phyloP scores from a whole-genome alignment of 2,888 invertebrate genomes.

The Heliconius erato region DNA sequence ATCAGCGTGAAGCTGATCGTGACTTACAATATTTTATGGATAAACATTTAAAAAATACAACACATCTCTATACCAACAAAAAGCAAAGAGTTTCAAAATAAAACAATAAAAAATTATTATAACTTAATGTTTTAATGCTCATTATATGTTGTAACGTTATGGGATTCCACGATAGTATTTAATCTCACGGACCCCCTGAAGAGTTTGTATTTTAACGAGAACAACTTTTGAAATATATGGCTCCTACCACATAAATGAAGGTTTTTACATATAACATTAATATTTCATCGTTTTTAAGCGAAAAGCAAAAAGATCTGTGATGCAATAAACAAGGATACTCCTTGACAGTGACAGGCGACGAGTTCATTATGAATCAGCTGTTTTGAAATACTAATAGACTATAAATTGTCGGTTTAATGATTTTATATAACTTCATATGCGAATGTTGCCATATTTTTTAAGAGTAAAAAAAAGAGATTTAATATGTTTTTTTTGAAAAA shows the following conservation, averaged over 20 bases:
- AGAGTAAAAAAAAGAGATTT: no score
- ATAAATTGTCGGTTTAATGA: slow-evolving; percentile 25
- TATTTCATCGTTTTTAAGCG: slow-evolving; percentile 32
- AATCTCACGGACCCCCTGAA: slow-evolving; percentile 46
- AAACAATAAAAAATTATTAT: slow-evolving; percentile 6
- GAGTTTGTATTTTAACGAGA: slow-evolving; percentile 45
- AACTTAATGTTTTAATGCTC: slow-evolving; percentile 14
- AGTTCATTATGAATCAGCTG: slow-evolving; percentile 43
- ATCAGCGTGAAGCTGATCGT: no score
- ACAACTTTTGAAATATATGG: slow-evolving; percentile 42
- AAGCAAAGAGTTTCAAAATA: neutral
- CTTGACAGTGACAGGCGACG: slow-evolving; percentile 39
- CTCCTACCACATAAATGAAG: slow-evolving; percentile 45
- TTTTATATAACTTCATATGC: neutral
- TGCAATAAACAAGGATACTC: slow-evolving; percentile 37
- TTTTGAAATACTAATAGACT: slow-evolving; percentile 37
- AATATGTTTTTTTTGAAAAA: no score
- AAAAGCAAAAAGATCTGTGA: slow-evolving; percentile 38
- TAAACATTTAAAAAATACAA: neutral
- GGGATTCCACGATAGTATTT: neutral
- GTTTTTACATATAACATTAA: slow-evolving; percentile 40
- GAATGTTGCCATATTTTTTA: neutral
- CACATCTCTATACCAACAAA: neutral
- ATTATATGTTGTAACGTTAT: slow-evolving; percentile 15
- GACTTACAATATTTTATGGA: neutral